Evolutionary conservation across 2,888 invertebrate genomes (phyloP), one percentile per base, ranked within the genome.

Genomic region (Amphipoea oculea): DNA sequence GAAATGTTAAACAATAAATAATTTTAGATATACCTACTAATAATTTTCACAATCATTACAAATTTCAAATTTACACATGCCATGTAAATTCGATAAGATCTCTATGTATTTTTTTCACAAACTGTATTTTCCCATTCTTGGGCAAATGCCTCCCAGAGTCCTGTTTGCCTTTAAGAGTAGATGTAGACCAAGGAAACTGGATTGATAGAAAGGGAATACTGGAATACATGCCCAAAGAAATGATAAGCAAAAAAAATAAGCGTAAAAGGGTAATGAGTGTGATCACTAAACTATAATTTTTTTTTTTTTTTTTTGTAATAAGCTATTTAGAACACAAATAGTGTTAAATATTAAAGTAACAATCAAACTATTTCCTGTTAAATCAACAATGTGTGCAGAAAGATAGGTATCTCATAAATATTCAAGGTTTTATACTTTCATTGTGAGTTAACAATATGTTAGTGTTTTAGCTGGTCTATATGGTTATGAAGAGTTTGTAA

Each of bases 311-410:
- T 51, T 51, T 66, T 20, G 11, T 11, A 20, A 23, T 40, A 2
- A 17, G 1, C 9, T 40, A 36, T 14, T 36, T n/a, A 5, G 57
- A 70, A 70, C 5, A 51, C 69, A 14, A 23, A 51, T 17, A 17
- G 45, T 45, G n/a, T 51, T 54, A 36, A n/a, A 42, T 12, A 60
- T 57, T 68, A 45, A 36, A 65, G 12, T 51, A 81, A 82, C 63
- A 73, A 78, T 83, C 42, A 73, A 71, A 83, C 54, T 45, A 71
- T 66, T 74, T 83, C 79, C 73, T 79, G 57, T 60, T 79, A 71
- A 66, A 78, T 62, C 17, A 71, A 40, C 79, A 83, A 83, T 68
- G 79, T 69, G 68, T 67, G 85, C 68, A 73, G 23, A 67, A 60
- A 73, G 76, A 76, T 73, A 63, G 66, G 20, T 51, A 81, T 84